These are phyloP conservation scores for Cyanoderma ruficeps DNA, from an alignment of 2,113 vertebrate genomes.

Conservation along the genomic window DNA sequence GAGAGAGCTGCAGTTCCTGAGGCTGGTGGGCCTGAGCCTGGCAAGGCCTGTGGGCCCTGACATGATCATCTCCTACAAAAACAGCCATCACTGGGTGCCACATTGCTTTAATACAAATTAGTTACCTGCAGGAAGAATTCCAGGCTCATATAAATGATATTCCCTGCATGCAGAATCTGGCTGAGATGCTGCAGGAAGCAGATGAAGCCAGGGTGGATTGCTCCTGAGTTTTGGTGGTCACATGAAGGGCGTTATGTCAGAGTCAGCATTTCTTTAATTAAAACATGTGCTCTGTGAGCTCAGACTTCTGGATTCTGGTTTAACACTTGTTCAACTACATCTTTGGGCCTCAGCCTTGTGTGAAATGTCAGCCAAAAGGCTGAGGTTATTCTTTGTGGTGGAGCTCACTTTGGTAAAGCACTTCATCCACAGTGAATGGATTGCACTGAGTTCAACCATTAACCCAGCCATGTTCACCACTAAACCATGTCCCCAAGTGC, in stretches of 20 bases:
- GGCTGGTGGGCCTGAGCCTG: neutral
- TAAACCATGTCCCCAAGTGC: neutral
- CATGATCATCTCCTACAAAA: neutral
- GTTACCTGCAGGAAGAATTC: neutral
- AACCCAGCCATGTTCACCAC: neutral
- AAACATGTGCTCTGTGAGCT: neutral
- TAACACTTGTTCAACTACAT: neutral
- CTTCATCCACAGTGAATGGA: neutral
- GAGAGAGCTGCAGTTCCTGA: neutral
- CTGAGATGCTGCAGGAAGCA: neutral
- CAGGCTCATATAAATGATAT: neutral
- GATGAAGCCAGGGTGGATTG: neutral
- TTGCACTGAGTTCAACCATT: neutral
- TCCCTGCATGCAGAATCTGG: neutral
- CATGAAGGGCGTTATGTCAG: neutral
- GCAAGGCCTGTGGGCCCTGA: neutral
- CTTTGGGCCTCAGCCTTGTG: neutral
- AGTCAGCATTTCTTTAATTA: slow-evolving; percentile 19
- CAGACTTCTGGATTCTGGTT: slow-evolving; percentile 19
- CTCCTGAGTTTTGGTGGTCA: neutral
- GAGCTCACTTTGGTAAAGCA: neutral
- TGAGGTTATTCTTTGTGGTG: neutral
- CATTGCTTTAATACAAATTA: neutral
- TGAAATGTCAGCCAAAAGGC: slow-evolving; percentile 38
- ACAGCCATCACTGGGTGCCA: neutral